Base-by-base conservation (phyloP, 2,888 invertebrate genomes). In the Tanypteryx hageni region DNA sequence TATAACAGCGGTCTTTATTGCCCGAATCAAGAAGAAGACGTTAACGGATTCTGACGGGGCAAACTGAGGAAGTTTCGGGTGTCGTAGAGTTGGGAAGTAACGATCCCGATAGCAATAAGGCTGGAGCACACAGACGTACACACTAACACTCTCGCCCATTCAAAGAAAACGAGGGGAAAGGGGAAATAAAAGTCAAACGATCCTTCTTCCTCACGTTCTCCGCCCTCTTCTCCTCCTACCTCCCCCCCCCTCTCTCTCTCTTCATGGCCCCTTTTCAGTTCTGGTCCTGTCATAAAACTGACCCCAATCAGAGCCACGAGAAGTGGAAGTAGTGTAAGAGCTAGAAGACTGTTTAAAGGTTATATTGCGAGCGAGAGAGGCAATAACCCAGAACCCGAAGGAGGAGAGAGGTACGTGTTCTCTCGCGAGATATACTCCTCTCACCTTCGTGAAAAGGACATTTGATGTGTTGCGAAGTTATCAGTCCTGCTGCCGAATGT, bases 31-130 rank as follows among this genome's bases (percentile, higher is more conserved):
- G 89, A 9, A 61, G 44, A 22, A 31, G 86, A 86, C 59, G 59
- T 86, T 86, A 86, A 86, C 86, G 86, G 86, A 86, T 86, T 86
- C 8, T 61, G 86, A 86, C 59, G 86, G 86, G 59, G 44, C 83
- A 56, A 44, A 56, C 86, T 22, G 27, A 82, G 85, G 27, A 58
- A 85, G 85, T 85, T 84, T 84, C 44, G 18, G 18, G 86, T 86
- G 27, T 14, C 18, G 86, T 27, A 44, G 68, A 56, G n/a, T 44
- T 44, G 1, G 1, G 44, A 5, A 44, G 44, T 44, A 44, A 89
- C 11, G 31, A 44, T 44, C 27, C 13, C 83, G 89, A 58, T 16
- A 27, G 31, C 14, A 18, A 58, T 14, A 58, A 58, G 85, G 7
- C 22, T 27, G 61, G 11, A 13, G 56, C 14, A 7, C 44, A 16